Base-by-base conservation (phyloP, 2,888 invertebrate genomes). In the Margaritifera margaritifera region DNA sequence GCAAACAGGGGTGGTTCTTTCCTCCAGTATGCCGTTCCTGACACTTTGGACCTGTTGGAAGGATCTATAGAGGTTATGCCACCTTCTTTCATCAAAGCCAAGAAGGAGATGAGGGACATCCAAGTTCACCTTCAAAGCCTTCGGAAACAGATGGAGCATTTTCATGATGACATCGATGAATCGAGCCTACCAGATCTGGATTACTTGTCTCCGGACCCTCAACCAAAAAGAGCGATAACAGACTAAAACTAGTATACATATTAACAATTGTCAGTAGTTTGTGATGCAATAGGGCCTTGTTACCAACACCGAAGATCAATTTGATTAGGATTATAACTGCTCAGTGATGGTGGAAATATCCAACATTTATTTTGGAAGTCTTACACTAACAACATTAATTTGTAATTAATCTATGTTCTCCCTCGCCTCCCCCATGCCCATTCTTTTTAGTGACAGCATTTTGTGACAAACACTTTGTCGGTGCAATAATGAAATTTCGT, bases 91-190 rank as follows among this genome's bases (percentile, higher is more conserved):
- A 79, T 82, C 55, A 82, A 85, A 68, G 86, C 86, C 0, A 78
- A 84, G 25, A 77, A 79, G 22, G 84, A 86, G 68, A 86, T 86
- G 86, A 82, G 83, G 59, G 86, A 86, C 63, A 86, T 86, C 24
- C 86, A 86, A 62, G 70, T 80, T 19, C 85, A 85, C 65, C 71
- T 86, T 51, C 82, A 84, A 64, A 82, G 79, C 62, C 74, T 86
- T 25, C 72, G 83, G 4, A 72, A 83, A 20, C 85, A 86, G 69
- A 85, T 85, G 85, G 84, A 83, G 56, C 71, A 80, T 62, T 77
- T 85, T 54, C 83, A 85, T 64, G 80, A 83, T 51, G 82, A 86
- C 57, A 68, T 75, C 57, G 80, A 80, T 31, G 76, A 76, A 50
- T 69, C 77, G 1, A 74, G 74, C 15, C 59, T 78, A 25, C 78